Percentiles rank a stretch among this genome's conserved stretches.
Conservation (phyloP, 2,797 vertebrate genomes). For the Psittacula echo region DNA sequence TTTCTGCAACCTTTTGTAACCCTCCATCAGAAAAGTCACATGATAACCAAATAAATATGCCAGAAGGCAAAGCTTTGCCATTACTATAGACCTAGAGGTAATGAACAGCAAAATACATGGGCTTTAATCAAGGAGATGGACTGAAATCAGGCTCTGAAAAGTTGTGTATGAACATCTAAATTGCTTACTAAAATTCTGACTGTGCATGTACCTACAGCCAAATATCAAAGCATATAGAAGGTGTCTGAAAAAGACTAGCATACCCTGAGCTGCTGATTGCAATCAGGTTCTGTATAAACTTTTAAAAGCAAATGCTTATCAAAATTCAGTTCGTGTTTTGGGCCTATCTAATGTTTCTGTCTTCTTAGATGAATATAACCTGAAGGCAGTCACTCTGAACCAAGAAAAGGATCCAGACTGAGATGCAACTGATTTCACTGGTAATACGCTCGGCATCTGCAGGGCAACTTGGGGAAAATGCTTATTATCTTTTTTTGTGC, state of each 20-base stretch:
- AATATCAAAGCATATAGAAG: constrained; percentile 42
- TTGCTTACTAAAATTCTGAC: constrained; percentile 28
- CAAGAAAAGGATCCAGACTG: background rate
- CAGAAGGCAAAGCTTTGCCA: constrained; percentile 9
- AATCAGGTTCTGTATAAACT: constrained; percentile 50
- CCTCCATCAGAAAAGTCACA: background rate
- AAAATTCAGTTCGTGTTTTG: constrained; percentile 56
- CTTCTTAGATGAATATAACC: constrained; percentile 39
- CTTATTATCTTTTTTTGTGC: background rate
- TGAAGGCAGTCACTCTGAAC: constrained; percentile 10
- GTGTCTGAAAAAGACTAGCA: constrained; percentile 2
- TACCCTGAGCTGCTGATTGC: constrained; percentile 39
- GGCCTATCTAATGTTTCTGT: constrained; percentile 32
- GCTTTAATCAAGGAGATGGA: constrained; percentile 29
- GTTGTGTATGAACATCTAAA: constrained; percentile 10
- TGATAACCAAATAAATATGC: background rate
- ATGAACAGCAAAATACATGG: background rate
- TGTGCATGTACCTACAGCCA: constrained; percentile 1
- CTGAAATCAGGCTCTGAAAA: constrained; percentile 33
- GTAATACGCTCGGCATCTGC: background rate
- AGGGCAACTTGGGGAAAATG: background rate
- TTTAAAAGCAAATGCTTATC: constrained; percentile 48
- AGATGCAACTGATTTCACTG: background rate
- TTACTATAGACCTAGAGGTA: background rate
- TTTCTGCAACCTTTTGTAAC: background rate